phyloP scores from a whole-genome alignment of 2,888 invertebrate genomes.

The Orthosia gothica region DNA sequence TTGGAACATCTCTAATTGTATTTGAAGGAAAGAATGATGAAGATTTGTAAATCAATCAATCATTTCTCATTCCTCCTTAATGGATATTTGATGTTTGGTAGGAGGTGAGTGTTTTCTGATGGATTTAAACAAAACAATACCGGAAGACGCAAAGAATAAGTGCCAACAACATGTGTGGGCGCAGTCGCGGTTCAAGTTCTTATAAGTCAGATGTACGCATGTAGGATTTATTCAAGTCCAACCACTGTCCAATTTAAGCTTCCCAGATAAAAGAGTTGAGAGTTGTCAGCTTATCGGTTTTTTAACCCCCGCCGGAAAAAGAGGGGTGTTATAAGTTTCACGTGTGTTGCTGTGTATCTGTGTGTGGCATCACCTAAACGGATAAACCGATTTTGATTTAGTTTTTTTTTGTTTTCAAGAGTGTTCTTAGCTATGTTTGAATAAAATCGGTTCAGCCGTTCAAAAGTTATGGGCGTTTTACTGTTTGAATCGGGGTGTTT shows the following conservation, averaged over 20 bases:
- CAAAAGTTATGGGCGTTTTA: too few relatives aligned
- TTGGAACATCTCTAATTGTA: slow-evolving; percentile 12
- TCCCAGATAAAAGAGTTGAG: neutral
- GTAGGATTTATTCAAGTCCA: neutral
- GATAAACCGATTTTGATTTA: too few relatives aligned
- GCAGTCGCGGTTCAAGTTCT: slow-evolving; percentile 8
- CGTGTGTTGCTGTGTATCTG: too few relatives aligned
- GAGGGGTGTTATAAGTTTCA: too few relatives aligned
- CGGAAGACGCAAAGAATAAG: slow-evolving; percentile 23
- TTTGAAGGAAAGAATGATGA: neutral
- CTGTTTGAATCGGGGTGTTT: too few relatives aligned
- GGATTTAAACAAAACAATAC: slow-evolving; percentile 42
- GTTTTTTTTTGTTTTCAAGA: too few relatives aligned
- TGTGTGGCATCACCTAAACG: too few relatives aligned
- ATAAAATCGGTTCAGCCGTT: too few relatives aligned
- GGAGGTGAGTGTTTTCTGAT: slow-evolving; percentile 70
- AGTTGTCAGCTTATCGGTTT: too few relatives aligned
- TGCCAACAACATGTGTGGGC: slow-evolving; percentile 43
- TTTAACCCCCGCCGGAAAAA: too few relatives aligned
- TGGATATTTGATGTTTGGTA: slow-evolving; percentile 59
- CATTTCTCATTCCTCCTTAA: slow-evolving; percentile 8
- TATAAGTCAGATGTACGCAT: slow-evolving; percentile 8
- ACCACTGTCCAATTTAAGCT: slow-evolving; percentile 3
- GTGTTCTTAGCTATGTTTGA: too few relatives aligned
- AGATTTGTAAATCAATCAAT: slow-evolving; percentile 38